A percentile compares a stretch with the other conserved stretches of the same genome.
Conservation (phyloP, 2,888 invertebrate species). For the Drosophila birchii region DNA sequence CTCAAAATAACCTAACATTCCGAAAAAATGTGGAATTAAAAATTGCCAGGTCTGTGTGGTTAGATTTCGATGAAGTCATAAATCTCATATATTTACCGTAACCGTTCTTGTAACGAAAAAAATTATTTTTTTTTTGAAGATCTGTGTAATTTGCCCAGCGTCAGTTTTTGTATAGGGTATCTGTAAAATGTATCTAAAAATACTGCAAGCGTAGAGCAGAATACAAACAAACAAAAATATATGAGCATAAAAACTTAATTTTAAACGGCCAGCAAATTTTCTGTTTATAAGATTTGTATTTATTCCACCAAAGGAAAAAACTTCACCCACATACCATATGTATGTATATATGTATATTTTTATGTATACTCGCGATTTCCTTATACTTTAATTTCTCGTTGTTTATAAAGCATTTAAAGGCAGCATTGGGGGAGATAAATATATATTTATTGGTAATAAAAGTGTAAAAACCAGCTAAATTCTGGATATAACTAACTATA, state of each 20-base stretch:
- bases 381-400: constrained; percentile 3
- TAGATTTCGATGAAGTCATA: too few species aligned
- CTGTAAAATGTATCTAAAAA: constrained; percentile 5
- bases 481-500: too few species aligned
- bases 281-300: constrained; percentile 4
- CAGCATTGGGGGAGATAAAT: neutral
- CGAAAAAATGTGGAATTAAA: too few species aligned
- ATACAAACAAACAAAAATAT: constrained; percentile 3
- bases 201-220: neutral
- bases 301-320: neutral
- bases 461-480: too few species aligned
- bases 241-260: constrained; percentile 2
- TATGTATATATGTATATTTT: neutral
- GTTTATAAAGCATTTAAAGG: neutral
- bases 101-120: too few species aligned
- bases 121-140: neutral
- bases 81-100: too few species aligned
- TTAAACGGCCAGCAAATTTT: neutral
- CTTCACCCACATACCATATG: too few species aligned
- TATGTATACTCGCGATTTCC: neutral
- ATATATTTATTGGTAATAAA: neutral
- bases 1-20: too few species aligned
- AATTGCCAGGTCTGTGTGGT: too few species aligned
- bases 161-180: constrained; percentile 1
- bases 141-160: neutral